Percentiles rank a stretch among this genome's conserved stretches.
Evolutionary conservation across 2,113 vertebrate species (phyloP).

Genomic region (Bos javanicus): DNA sequence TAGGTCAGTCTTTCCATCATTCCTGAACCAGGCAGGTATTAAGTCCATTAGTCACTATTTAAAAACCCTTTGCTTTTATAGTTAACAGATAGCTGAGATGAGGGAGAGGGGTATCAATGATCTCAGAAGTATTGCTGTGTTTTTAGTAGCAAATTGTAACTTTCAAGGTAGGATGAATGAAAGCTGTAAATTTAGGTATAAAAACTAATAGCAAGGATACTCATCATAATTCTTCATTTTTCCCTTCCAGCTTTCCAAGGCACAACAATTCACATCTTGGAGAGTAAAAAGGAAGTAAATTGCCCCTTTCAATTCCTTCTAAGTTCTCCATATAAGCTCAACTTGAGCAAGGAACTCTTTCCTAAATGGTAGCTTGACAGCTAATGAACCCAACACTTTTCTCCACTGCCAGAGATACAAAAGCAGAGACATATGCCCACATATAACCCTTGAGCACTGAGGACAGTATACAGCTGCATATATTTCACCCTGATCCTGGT

Average conservation of each 20-base stretch:
- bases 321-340: background rate
- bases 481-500: background rate
- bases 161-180: background rate
- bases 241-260: background rate
- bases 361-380: background rate
- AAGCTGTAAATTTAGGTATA: slow-evolving; percentile 29
- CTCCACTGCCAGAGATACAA: background rate
- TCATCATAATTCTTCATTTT: background rate
- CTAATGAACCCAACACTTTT: background rate
- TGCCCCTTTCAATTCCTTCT: background rate
- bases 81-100: background rate
- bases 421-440: background rate
- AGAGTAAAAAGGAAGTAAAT: background rate
- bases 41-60: background rate
- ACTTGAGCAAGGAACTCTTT: background rate
- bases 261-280: background rate
- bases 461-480: background rate
- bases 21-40: background rate
- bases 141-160: slow-evolving; percentile 29
- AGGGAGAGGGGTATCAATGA: background rate
- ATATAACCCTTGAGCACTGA: background rate
- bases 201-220: slow-evolving; percentile 22
- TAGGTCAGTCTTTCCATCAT: background rate
- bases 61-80: background rate
- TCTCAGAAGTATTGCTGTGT: background rate